These are phyloP conservation scores for Mimas tiliae DNA, from an alignment of 2,888 invertebrate genomes.

Conservation along the genomic window DNA sequence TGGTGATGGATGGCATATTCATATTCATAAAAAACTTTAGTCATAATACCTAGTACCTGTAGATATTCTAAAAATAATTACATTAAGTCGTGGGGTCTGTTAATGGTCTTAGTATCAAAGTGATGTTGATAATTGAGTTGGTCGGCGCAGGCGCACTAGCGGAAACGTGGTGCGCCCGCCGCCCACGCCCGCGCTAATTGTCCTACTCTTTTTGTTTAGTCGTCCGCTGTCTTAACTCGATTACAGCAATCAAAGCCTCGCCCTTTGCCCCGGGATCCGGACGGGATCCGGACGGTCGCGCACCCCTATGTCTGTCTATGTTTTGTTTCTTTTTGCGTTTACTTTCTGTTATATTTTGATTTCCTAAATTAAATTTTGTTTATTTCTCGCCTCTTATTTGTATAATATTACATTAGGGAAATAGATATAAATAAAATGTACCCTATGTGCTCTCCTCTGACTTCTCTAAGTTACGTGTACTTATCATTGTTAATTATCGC, in stretches of 20 bases:
- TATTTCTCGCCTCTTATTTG: too few relatives aligned
- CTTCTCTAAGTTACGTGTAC: too few relatives aligned
- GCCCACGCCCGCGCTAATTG: slow-evolving; percentile 77
- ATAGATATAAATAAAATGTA: too few relatives aligned
- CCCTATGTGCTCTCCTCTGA: too few relatives aligned
- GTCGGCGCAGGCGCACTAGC: slow-evolving; percentile 55
- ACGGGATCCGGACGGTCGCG: slow-evolving; percentile 39
- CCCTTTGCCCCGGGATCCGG: slow-evolving; percentile 66
- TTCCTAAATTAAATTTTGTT: background rate
- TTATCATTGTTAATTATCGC: too few relatives aligned
- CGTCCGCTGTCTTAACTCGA: slow-evolving; percentile 75
- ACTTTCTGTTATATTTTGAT: background rate
- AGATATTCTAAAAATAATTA: slow-evolving; percentile 11
- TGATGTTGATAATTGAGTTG: slow-evolving; percentile 53
- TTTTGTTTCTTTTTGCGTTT: slow-evolving; percentile 15
- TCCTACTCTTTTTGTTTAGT: slow-evolving; percentile 79
- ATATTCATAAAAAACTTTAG: too few relatives aligned
- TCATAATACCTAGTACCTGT: background rate
- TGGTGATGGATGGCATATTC: too few relatives aligned
- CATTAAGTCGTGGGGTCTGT: slow-evolving; percentile 26
- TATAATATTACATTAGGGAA: too few relatives aligned
- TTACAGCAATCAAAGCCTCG: slow-evolving; percentile 78
- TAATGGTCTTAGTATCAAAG: slow-evolving; percentile 35
- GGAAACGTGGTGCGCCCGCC: slow-evolving; percentile 76
- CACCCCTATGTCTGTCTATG: slow-evolving; percentile 61